These are phyloP conservation scores for Notamacropus eugenii DNA, from an alignment of 2,797 vertebrate genomes.

Conservation along the genomic window DNA sequence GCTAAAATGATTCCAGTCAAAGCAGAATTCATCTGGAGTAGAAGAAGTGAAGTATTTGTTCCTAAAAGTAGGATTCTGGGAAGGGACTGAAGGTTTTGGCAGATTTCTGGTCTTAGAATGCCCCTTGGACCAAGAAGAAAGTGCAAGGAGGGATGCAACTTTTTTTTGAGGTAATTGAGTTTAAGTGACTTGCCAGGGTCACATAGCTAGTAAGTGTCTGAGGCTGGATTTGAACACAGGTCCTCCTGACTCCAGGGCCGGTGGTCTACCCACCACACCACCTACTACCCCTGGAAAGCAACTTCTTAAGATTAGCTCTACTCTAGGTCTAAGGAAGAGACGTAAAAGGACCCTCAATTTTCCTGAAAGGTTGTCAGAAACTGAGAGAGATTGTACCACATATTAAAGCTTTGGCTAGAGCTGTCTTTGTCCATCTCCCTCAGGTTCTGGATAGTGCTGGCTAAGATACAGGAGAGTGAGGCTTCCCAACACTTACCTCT, in stretches of 20 bases:
- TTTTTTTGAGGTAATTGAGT: background rate
- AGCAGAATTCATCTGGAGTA: no score
- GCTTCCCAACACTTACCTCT: background rate
- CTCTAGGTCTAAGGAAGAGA: background rate
- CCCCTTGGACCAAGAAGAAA: background rate
- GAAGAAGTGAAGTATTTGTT: background rate
- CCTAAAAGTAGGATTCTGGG: background rate
- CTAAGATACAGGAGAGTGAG: background rate
- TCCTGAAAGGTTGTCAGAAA: background rate
- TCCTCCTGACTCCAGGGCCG: background rate
- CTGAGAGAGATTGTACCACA: background rate
- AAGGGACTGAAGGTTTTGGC: background rate
- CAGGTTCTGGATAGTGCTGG: background rate
- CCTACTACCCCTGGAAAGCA: background rate
- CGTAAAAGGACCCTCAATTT: background rate
- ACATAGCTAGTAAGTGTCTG: background rate
- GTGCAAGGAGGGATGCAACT: background rate
- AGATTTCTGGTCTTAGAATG: background rate
- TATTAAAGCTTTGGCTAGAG: background rate
- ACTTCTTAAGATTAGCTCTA: background rate
- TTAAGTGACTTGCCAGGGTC: background rate
- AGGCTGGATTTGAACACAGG: background rate
- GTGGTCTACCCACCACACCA: background rate
- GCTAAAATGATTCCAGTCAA: no score
- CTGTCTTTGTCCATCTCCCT: background rate